Base-by-base conservation (phyloP, 2,888 invertebrate genomes). In the Alsophila aescularia region DNA sequence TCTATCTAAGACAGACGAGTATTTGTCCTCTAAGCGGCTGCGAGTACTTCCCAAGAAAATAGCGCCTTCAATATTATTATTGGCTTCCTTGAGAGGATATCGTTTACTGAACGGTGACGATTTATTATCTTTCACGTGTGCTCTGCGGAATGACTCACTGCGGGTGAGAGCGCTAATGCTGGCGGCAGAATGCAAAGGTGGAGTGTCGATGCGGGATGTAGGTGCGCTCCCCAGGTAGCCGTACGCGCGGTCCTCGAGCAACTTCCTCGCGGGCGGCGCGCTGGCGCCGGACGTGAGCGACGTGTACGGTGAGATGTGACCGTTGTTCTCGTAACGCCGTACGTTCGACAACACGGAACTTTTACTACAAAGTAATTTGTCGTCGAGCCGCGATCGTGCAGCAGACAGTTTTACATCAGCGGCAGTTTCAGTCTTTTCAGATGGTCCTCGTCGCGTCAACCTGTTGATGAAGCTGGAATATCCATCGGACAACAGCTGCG, bases 391-490 rank as follows among this genome's bases (percentile, higher is more conserved):
- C 40, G 81, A 76, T 40, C 89, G 81, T 12, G 81, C 74, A 14
- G 81, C 61, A 24, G 75, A 71, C 32, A 89, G 69, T 56, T 90
- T 90, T 8, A 81, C 66, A 52, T 90, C 87, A 32, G 79, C 69
- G 49, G 79, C 62, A 59, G 86, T 84, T 75, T 93, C 94, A 66
- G 88, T 87, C 83, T 93, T 93, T 85, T 94, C 94, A 44, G 96
- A 96, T 34, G 96, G 96, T 42, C 96, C 96, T 60, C 97, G 94
- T 62, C 95, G 93, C 29, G 95, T 95, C 73, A 97, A 92, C 66
- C 96, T 93, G 80, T 96, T 96, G 72, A 97, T 93, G 67, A 97
- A 93, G 87, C 94, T 97, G 75, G 96, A 96, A 87, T 96, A 97
- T 70, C 97, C 96, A 81, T 97, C 97, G 69, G 95, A 95, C 70